A percentile compares a stretch with the other conserved stretches of the same genome.
Conservation (phyloP, 2,797 vertebrate species). For the Enteromius treurensis region DNA sequence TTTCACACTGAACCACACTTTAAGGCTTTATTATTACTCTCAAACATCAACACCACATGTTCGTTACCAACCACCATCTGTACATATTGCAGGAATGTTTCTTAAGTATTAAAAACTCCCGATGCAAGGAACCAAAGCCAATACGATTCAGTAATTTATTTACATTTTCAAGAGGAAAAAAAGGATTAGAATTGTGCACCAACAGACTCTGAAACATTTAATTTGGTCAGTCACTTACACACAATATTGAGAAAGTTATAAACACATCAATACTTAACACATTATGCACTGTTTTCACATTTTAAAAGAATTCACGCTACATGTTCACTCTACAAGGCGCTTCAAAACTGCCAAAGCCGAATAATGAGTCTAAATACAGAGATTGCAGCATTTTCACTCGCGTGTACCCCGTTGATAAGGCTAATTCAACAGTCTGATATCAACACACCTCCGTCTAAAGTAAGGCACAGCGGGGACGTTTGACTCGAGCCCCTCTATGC, state of each 20-base stretch:
- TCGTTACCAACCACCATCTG: neutral
- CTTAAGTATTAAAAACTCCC: neutral
- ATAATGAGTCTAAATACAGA: constrained; percentile 7
- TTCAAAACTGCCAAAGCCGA: constrained; percentile 24
- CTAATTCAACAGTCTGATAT: constrained; percentile 44
- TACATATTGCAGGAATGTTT: constrained; percentile 34
- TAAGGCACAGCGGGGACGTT: constrained; percentile 57
- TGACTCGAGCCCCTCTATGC: constrained; percentile 37
- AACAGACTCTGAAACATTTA: constrained; percentile 15
- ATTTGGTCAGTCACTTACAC: constrained; percentile 40
- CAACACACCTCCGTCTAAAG: constrained; percentile 43
- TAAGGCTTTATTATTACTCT: constrained; percentile 18
- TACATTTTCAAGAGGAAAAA: constrained; percentile 33
- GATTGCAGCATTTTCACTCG: neutral
- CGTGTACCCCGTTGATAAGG: constrained; percentile 38
- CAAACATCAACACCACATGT: neutral
- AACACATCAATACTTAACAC: constrained; percentile 3
- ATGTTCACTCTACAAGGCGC: constrained; percentile 33
- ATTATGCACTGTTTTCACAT: neutral
- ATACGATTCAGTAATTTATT: constrained; percentile 44
- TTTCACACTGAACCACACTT: constrained; percentile 59
- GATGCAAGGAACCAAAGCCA: neutral
- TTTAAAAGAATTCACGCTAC: constrained; percentile 14
- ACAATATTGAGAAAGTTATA: constrained; percentile 4
- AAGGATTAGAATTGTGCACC: constrained; percentile 25